Base-by-base conservation (phyloP, 1,140 invertebrate species). In the Elysia chlorotica region DNA sequence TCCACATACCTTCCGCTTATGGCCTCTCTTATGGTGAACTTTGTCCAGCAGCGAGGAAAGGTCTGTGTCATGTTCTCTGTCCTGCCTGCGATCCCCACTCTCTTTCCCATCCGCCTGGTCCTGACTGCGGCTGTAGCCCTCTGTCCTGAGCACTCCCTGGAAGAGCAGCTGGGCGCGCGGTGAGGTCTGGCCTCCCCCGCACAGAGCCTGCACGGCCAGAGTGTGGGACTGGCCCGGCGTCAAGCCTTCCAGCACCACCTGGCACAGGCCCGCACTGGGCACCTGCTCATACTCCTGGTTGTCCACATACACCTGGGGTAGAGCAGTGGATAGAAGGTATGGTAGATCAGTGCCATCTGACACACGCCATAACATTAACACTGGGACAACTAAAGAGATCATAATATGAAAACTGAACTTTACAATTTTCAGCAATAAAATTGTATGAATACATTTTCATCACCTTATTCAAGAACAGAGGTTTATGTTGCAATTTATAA, bases 141-240 rank as follows among this genome's bases (percentile, higher is more conserved):
- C n/a, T n/a, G n/a, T n/a, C 66, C n/a, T 77, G 68, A 48, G 38
- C 4, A 77, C 67, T 21, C 76, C 78, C 53, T 81, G 78, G 70
- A 79, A 82, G 59, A 80, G 69, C 38, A 82, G 71, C 71, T 84
- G 79, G 21, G 76, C 76, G 4, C 79, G 63, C 0, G 78, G 71
- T 23, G 83, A 85, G 38, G 77, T 73, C 33, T 77, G 74, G 30
- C 81, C 82, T 21, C 77, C 76, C 0, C 76, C 75, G 25, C 75
- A 76, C 25, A 84, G 71, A 6, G 82, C 81, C 61, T 85, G 81
- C 19, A 86, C 82, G 38, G 79, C 78, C 68, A 86, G 78, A 41
- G 78, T 74, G 33, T 81, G 78, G n/a, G 74, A 75, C 17, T 72
- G 62, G 38, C 73, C 71, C 0, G 74, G 71, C 57, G 76, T 74